These are phyloP conservation scores for Saccopteryx bilineata DNA, from an alignment of 2,113 vertebrate species.

Conservation along the genomic window DNA sequence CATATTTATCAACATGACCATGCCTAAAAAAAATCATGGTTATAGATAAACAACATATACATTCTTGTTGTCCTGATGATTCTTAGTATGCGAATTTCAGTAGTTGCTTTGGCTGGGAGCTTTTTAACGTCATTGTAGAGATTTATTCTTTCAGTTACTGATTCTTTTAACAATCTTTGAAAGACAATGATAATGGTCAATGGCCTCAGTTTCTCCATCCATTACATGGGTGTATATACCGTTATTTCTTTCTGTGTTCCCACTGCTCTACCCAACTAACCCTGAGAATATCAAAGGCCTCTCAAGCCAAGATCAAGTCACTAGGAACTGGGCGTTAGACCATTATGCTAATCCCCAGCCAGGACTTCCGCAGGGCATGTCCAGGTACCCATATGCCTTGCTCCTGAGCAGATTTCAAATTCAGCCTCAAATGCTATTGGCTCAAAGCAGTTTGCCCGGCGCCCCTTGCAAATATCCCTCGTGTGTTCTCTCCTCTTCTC, in stretches of 20 bases:
- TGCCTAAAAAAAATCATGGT: conserved; percentile 24
- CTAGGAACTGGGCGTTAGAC: neutral
- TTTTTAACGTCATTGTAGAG: neutral
- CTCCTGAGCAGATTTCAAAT: conserved; percentile 39
- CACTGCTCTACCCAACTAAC: neutral
- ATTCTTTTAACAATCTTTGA: conserved; percentile 1
- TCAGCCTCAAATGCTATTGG: neutral
- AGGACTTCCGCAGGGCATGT: neutral
- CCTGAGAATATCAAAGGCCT: neutral
- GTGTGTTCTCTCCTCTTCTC: neutral
- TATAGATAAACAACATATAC: neutral
- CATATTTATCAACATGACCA: conserved; percentile 28
- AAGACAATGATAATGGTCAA: neutral
- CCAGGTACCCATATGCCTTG: neutral
- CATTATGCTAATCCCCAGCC: neutral
- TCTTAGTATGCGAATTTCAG: conserved; percentile 6
- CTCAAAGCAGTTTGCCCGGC: neutral
- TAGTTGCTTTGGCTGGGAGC: neutral
- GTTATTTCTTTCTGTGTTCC: neutral
- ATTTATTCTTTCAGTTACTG: neutral
- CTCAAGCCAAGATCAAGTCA: conserved; percentile 17
- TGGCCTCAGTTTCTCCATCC: neutral
- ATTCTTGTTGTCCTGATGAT: neutral
- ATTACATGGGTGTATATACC: neutral
- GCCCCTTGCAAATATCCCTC: neutral